phyloP scores from a whole-genome alignment of 2,113 vertebrate species.

The Psilopogon haemacephalus region DNA sequence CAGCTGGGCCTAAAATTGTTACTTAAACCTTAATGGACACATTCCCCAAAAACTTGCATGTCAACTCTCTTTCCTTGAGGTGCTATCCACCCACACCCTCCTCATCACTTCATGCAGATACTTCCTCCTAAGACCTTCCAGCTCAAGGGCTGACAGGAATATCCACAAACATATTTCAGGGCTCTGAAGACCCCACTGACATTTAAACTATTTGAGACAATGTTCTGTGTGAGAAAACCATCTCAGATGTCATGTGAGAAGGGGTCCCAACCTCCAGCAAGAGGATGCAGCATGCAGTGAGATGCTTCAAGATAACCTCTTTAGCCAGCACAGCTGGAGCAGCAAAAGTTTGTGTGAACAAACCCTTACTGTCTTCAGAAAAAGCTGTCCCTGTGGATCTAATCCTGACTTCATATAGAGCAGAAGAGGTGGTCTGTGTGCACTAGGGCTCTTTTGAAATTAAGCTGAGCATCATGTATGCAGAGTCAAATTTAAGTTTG shows the following conservation, averaged over 20 bases:
- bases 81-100: background rate
- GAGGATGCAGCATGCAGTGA: background rate
- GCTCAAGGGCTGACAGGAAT: background rate
- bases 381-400: background rate
- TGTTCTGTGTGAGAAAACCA: background rate
- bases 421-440: background rate
- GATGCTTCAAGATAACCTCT: background rate
- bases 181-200: background rate
- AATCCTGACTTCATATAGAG: background rate
- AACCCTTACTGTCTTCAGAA: background rate
- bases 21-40: background rate
- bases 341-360: background rate
- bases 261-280: background rate
- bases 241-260: background rate
- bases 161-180: background rate
- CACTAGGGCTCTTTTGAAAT: background rate
- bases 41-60: background rate
- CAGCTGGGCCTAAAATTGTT: background rate
- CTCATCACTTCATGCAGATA: background rate
- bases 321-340: background rate
- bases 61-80: background rate
- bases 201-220: background rate
- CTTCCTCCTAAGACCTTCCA: background rate
- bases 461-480: rapidly evolving
- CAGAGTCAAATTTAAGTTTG: background rate